Percentiles rank a stretch among this genome's conserved stretches.
Conservation (phyloP, 2,888 invertebrate species). For the Anoplius nigerrimus region DNA sequence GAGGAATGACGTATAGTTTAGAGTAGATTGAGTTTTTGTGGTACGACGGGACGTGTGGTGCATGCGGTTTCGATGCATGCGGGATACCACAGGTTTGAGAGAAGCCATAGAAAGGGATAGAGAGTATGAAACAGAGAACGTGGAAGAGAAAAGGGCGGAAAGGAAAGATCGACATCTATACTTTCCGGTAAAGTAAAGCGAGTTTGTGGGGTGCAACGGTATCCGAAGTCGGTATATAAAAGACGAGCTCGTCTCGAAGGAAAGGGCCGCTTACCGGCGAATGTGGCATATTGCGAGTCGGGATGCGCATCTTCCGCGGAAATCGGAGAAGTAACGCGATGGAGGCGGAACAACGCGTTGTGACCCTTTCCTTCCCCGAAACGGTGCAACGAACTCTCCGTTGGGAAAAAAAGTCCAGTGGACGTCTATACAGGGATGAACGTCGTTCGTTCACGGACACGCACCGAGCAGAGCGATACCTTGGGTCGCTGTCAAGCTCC, state of each 20-base stretch:
- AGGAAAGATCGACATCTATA: background rate
- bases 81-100: background rate
- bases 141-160: background rate
- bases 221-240: background rate
- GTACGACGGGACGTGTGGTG: background rate
- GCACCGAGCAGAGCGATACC: conserved; percentile 23
- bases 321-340: no score
- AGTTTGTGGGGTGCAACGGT: conserved; percentile 7
- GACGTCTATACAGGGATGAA: conserved; percentile 23
- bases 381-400: conserved; percentile 46
- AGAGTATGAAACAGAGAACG: background rate
- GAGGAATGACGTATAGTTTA: no score
- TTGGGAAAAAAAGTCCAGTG: background rate
- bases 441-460: conserved; percentile 8
- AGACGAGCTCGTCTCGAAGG: no score
- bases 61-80: conserved; percentile 3
- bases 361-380: conserved; percentile 31
- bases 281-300: background rate
- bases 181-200: conserved; percentile 1
- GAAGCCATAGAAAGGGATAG: background rate
- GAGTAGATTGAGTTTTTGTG: conserved; percentile 6
- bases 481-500: background rate
- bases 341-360: background rate
- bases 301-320: no score
- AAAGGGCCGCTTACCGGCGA: background rate